Percentiles rank a stretch among this genome's conserved stretches.
Conservation (phyloP, 2,888 invertebrate species). For the Diploptera punctata region DNA sequence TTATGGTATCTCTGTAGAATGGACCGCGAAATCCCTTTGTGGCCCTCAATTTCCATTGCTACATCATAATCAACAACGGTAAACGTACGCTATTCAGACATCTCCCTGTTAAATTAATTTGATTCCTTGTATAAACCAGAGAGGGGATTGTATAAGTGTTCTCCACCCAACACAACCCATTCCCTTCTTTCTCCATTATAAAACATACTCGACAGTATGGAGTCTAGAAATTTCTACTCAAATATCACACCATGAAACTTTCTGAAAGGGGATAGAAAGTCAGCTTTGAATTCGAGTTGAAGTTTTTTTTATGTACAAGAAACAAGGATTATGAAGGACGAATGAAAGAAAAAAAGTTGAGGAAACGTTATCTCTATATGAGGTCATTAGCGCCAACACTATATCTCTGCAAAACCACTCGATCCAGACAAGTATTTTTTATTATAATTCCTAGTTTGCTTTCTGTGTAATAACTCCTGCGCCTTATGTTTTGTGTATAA, state of each 20-base stretch:
- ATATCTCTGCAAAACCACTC: neutral
- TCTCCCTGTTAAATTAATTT: constrained; percentile 4
- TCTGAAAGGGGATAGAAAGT: neutral
- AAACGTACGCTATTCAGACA: neutral
- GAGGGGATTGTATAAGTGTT: neutral
- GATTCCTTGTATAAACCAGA: constrained; percentile 7
- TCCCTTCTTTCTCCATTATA: neutral
- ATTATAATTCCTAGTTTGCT: neutral
- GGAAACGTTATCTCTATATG: neutral
- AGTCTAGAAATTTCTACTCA: neutral
- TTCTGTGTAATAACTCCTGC: neutral
- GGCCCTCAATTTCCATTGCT: constrained; percentile 8
- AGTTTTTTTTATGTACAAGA: neutral
- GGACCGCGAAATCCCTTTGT: neutral
- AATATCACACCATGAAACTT: neutral
- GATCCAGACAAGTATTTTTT: neutral
- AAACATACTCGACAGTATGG: neutral
- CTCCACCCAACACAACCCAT: neutral
- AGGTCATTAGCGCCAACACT: constrained; percentile 28
- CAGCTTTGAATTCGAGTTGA: neutral
- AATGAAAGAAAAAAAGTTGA: neutral
- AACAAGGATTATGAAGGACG: neutral
- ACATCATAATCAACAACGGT: neutral
- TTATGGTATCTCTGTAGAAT: neutral
- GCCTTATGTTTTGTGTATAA: neutral